Conservation (phyloP, 2,888 invertebrate genomes). For the Blera fallax region DNA sequence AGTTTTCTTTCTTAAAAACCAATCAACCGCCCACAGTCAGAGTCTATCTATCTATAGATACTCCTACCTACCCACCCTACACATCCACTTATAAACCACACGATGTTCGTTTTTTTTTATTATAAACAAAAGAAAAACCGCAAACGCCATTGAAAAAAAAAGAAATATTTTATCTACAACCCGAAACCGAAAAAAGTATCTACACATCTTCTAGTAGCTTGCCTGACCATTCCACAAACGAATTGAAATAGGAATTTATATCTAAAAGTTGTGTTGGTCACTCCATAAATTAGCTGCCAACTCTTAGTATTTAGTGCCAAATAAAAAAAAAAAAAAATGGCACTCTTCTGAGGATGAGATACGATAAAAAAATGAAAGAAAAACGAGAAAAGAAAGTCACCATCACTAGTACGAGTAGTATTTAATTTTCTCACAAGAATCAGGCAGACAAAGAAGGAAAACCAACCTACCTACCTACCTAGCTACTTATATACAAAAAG, state of each 20-base stretch:
- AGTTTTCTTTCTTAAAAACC: slow-evolving; percentile 15
- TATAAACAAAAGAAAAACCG: not conserved
- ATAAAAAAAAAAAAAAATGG: slow-evolving; percentile 67
- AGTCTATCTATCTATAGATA: not conserved
- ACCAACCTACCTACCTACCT: no score
- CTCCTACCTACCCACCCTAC: no score
- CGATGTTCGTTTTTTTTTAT: no score
- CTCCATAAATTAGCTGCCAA: slow-evolving; percentile 79
- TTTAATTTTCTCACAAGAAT: slow-evolving; percentile 62
- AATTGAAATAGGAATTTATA: slow-evolving; percentile 39
- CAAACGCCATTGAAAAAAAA: not conserved
- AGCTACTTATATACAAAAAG: slow-evolving; percentile 37
- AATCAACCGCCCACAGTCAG: slow-evolving; percentile 2
- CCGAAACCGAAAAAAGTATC: not conserved
- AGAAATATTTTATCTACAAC: not conserved
- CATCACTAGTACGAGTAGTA: slow-evolving; percentile 32
- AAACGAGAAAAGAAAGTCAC: slow-evolving; percentile 26
- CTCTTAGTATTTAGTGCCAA: slow-evolving; percentile 75
- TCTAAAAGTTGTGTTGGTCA: slow-evolving; percentile 74
- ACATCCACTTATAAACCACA: no score
- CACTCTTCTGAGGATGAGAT: not conserved
- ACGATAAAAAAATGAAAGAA: slow-evolving; percentile 19
- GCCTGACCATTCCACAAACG: slow-evolving; percentile 27
- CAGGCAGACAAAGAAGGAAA: slow-evolving; percentile 56
- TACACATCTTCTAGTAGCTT: not conserved